A percentile compares a stretch with the other conserved stretches of the same genome.
These are phyloP conservation scores for Triops longicaudatus DNA, from an alignment of 1,140 invertebrate species.

Conservation along the genomic window DNA sequence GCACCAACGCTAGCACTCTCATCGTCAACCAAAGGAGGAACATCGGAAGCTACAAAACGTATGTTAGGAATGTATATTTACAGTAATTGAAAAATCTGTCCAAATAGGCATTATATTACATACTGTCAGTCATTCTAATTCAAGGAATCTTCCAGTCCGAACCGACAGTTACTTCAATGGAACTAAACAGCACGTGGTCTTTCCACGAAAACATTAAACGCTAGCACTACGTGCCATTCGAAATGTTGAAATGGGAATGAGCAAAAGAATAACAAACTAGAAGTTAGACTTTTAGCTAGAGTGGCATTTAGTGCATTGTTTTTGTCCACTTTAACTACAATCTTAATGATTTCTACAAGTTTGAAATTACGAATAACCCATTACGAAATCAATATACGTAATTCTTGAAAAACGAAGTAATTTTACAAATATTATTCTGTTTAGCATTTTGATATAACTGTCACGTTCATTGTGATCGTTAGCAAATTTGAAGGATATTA, in stretches of 20 bases:
- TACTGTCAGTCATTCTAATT: background rate
- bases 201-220: constrained; percentile 7
- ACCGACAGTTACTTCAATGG: background rate
- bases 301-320: too few species aligned
- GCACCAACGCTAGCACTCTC: background rate
- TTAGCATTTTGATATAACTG: too few species aligned
- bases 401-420: too few species aligned
- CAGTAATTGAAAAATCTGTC: too few species aligned
- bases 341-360: too few species aligned
- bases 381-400: too few species aligned
- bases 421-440: too few species aligned
- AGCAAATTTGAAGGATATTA: too few species aligned
- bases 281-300: too few species aligned
- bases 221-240: background rate
- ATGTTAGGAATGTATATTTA: background rate
- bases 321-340: too few species aligned
- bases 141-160: background rate
- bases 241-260: background rate
- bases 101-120: background rate
- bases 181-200: background rate
- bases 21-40: background rate
- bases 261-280: background rate
- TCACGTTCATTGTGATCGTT: too few species aligned
- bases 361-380: too few species aligned
- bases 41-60: background rate